Conservation (phyloP, 1,140 invertebrate genomes). For the Reticulitermes speratus region DNA sequence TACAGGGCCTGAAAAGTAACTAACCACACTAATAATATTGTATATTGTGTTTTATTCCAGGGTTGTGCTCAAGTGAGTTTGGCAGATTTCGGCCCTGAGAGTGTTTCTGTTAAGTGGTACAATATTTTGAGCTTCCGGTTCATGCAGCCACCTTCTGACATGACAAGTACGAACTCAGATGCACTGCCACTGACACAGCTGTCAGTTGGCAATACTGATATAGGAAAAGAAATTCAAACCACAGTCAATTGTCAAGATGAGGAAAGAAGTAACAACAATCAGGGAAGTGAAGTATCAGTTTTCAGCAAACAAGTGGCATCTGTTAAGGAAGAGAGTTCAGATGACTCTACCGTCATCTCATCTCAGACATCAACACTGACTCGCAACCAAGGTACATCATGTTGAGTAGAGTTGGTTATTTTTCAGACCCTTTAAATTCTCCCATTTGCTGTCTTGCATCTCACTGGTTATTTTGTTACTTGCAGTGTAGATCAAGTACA, state of each 20-base stretch:
- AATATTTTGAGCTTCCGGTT: conserved; percentile 89
- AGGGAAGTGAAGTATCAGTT: conserved; percentile 50
- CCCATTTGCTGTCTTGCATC: neutral
- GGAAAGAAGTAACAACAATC: conserved; percentile 46
- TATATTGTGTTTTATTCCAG: conserved; percentile 49
- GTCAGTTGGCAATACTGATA: neutral
- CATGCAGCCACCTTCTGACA: conserved; percentile 58
- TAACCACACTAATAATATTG: no score
- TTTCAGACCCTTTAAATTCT: conserved; percentile 39
- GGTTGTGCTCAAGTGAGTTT: conserved; percentile 93
- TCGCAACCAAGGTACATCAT: conserved; percentile 74
- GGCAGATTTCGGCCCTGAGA: conserved; percentile 87
- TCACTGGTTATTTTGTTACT: neutral
- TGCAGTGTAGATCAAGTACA: no score
- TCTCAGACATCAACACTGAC: conserved; percentile 94
- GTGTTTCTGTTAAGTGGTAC: conserved; percentile 86
- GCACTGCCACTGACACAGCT: neutral
- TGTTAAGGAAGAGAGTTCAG: conserved; percentile 83
- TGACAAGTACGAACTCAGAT: neutral
- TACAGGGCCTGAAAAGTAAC: no score
- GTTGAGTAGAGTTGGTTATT: neutral
- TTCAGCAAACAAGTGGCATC: conserved; percentile 21
- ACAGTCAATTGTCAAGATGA: neutral
- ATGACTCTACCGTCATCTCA: conserved; percentile 95
- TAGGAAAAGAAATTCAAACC: neutral